Evolutionary conservation across 2,888 invertebrate genomes (phyloP).

Genomic region (Orthosia gothica): DNA sequence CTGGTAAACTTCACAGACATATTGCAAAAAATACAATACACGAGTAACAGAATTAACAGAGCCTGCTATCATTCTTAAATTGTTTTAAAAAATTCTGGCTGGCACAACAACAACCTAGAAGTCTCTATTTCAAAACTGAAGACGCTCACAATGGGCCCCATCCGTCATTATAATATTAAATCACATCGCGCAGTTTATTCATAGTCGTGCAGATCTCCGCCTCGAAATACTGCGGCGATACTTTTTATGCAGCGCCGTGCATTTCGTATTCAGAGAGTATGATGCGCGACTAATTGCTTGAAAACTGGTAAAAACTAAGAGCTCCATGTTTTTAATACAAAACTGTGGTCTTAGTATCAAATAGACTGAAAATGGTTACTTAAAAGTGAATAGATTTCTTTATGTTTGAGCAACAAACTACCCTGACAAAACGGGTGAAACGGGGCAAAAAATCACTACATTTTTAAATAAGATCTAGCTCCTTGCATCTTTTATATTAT

Average conservation of each 20-base stretch:
- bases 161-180: constrained; percentile 49
- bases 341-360: constrained; percentile 1
- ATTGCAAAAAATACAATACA: no score
- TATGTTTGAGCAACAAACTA: no score
- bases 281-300: constrained; percentile 51
- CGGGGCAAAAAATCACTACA: no score
- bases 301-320: constrained; percentile 35
- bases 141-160: constrained; percentile 22
- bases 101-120: constrained; percentile 1
- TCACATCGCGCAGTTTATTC: constrained; percentile 38
- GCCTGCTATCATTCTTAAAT: not conserved
- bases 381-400: not conserved
- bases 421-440: no score
- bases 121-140: constrained; percentile 1
- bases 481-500: no score
- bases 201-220: constrained; percentile 54
- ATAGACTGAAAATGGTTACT: not conserved
- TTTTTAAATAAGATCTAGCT: no score
- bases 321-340: constrained; percentile 12
- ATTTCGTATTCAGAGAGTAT: constrained; percentile 53
- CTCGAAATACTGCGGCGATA: constrained; percentile 27
- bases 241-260: constrained; percentile 42
- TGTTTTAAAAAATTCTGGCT: not conserved
- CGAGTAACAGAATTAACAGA: no score
- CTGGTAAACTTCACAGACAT: not conserved